These are phyloP conservation scores for Lepus timidus DNA, from an alignment of 2,113 vertebrate species.

Conservation along the genomic window DNA sequence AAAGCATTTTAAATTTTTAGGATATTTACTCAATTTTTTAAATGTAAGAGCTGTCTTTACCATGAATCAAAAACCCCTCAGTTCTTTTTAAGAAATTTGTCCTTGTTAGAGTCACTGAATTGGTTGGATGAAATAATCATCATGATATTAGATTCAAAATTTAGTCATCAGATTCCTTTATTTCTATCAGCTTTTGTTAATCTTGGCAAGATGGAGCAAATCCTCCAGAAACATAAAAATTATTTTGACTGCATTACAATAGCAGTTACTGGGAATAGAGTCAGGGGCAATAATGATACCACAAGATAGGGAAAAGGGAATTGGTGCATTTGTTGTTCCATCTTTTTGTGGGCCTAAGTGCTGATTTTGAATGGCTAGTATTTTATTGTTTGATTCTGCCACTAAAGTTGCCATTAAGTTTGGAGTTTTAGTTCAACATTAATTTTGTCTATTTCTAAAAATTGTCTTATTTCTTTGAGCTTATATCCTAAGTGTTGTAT, in stretches of 20 bases:
- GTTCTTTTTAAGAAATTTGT: background rate
- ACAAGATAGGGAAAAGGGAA: background rate
- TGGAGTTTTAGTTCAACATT: background rate
- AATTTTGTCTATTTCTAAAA: background rate
- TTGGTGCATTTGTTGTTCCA: background rate
- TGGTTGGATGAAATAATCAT: background rate
- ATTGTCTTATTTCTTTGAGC: background rate
- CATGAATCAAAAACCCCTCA: background rate
- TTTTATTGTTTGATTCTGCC: background rate
- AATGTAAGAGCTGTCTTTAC: background rate
- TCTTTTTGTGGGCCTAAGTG: fast-evolving
- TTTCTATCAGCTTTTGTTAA: background rate
- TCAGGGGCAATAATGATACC: fast-evolving
- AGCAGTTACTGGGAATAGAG: background rate
- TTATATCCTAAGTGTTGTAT: background rate
- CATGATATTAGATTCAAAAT: background rate
- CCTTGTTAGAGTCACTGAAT: background rate
- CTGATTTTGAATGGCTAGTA: background rate
- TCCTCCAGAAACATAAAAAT: background rate
- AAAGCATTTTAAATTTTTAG: background rate
- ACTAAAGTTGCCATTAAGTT: background rate
- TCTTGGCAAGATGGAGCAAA: background rate
- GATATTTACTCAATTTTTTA: background rate
- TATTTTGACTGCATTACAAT: background rate
- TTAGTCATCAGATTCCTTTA: background rate